phyloP scores from a whole-genome alignment of 2,113 vertebrate species.

The Probosciger aterrimus region DNA sequence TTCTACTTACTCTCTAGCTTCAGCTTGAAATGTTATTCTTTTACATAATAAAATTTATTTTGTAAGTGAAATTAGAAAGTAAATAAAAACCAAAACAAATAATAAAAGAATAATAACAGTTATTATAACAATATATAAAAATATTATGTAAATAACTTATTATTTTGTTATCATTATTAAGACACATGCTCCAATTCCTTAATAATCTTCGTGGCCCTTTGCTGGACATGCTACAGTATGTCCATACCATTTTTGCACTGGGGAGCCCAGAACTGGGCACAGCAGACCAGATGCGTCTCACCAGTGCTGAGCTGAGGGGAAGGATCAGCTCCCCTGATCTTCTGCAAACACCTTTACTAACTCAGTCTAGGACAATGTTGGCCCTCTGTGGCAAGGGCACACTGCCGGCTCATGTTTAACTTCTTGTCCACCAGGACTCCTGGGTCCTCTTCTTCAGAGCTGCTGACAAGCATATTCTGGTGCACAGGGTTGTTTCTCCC shows the following conservation, averaged over 20 bases:
- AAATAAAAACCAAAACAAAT: background rate
- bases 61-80: background rate
- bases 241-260: background rate
- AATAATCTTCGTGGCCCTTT: background rate
- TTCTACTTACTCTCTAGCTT: background rate
- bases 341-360: background rate
- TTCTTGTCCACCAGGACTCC: background rate
- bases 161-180: background rate
- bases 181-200: background rate
- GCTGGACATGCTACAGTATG: background rate
- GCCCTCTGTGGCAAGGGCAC: accelerated
- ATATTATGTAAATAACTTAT: background rate
- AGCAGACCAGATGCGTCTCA: background rate
- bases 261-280: background rate
- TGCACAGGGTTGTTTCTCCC: background rate
- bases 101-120: background rate
- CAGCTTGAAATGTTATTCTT: background rate
- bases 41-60: background rate
- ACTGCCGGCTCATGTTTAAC: background rate
- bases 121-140: background rate
- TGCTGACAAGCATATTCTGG: background rate
- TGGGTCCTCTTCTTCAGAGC: background rate
- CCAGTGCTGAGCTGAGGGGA: background rate
- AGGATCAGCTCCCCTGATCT: background rate
- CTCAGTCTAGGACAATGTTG: background rate